Base-by-base conservation (phyloP, 2,888 invertebrate species). In the Melanargia galathea region DNA sequence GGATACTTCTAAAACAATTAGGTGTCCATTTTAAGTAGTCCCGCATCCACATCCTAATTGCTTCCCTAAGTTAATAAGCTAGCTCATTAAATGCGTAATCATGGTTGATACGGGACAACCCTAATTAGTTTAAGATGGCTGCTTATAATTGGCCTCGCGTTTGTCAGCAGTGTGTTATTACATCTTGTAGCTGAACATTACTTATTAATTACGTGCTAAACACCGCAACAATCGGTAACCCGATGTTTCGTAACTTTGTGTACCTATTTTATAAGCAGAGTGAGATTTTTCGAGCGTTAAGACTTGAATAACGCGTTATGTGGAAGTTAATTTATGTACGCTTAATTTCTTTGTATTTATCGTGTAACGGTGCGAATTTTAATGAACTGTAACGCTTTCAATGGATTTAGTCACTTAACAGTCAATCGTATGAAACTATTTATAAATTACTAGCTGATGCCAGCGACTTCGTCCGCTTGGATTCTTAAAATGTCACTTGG, bases 81-180 rank as follows among this genome's bases (percentile, higher is more conserved):
- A 52, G 54, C 58, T 65, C 55, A 65, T 56, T 59, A 54, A 24
- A 61, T 35, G 54, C 57, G 40, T 63, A 65, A 63, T 60, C 57
- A 58, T 58, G 55, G 48, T 48, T 38, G 33, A 52, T 56, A 52
- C 38, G 55, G 57, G 65, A 65, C 67, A 67, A 63, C 62, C 67
- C 65, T 67, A 67, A 67, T 67, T 67, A 67, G 63, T 49, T 64
- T 51, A 60, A 59, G 57, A 60, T 63, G 52, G 63, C 46, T 43
- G 62, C 30, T 63, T 67, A 58, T 67, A 65, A 65, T 67, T 67
- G 58, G 46, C 33, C 24, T 18, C 22, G 40, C 48, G 52, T 60
- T 40, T 20, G 54, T 38, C 52, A 54, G 48, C 55, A 59, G 63
- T 65, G 52, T 61, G 26, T 45, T 67, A 58, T 67, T 65, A 67